Percentiles rank a stretch among this genome's conserved stretches.
Conservation (phyloP, 2,113 vertebrate genomes). For the Rafetus swinhoei region DNA sequence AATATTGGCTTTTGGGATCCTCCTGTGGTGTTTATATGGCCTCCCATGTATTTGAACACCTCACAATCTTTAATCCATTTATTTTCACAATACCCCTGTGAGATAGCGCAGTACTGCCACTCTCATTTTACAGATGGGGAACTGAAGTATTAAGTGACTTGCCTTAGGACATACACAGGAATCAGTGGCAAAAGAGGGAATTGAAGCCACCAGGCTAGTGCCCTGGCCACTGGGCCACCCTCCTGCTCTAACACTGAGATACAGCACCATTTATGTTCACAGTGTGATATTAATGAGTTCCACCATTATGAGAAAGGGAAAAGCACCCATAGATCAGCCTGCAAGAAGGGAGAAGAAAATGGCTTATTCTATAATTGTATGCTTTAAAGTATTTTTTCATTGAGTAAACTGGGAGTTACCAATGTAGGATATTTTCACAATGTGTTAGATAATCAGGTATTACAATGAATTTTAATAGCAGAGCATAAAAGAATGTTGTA, state of each 20-base stretch:
- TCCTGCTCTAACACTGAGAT: not conserved
- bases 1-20: not conserved
- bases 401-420: slow-evolving; percentile 25
- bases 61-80: not conserved
- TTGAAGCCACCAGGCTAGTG: not conserved
- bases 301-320: not conserved
- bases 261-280: not conserved
- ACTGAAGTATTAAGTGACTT: rapidly evolving
- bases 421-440: not conserved
- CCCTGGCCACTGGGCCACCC: not conserved
- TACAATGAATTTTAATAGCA: not conserved
- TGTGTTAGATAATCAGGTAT: not conserved
- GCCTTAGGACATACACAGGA: not conserved
- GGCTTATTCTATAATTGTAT: slow-evolving; percentile 30
- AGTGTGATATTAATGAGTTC: not conserved
- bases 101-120: not conserved
- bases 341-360: slow-evolving; percentile 32
- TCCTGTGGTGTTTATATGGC: not conserved
- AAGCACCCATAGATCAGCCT: slow-evolving; percentile 49
- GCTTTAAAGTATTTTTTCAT: not conserved
- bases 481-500: not conserved
- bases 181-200: not conserved
- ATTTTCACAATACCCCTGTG: not conserved
- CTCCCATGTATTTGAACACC: not conserved
- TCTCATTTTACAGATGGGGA: not conserved